These are phyloP conservation scores for Crocodylus rhombifer DNA, from an alignment of 2,797 vertebrate species.

Conservation along the genomic window DNA sequence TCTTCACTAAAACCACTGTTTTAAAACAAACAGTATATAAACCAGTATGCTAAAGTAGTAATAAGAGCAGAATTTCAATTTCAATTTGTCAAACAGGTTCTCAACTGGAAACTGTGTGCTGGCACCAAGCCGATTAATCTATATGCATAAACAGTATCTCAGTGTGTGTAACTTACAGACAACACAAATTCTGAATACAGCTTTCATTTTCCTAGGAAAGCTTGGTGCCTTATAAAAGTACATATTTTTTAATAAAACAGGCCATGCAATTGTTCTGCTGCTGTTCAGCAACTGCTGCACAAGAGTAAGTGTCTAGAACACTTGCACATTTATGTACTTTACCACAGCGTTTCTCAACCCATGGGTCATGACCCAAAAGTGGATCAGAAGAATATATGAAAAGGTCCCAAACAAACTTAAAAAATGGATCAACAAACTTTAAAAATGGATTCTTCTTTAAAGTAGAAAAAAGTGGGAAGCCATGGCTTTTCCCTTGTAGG, in stretches of 20 bases:
- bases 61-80: not conserved
- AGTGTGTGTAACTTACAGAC: not conserved
- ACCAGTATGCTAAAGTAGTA: constrained; percentile 46
- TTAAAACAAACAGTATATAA: constrained; percentile 75
- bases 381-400: not conserved
- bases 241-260: not conserved
- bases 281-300: not conserved
- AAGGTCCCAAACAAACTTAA: not conserved
- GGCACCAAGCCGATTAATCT: not conserved
- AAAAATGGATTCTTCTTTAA: no score
- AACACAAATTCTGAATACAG: not conserved
- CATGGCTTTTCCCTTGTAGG: no score
- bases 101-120: constrained; percentile 11
- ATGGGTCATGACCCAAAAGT: not conserved
- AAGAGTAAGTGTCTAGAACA: not conserved
- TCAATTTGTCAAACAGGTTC: not conserved
- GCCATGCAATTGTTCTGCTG: not conserved
- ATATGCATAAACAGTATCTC: not conserved
- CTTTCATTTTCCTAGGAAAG: not conserved
- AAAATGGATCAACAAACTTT: no score
- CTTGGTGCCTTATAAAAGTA: not conserved
- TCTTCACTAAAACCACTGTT: constrained; percentile 94
- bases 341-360: not conserved
- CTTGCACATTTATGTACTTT: not conserved
- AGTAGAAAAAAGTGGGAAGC: no score